Conservation (phyloP, 2,113 vertebrate genomes). For the Pavo muticus region DNA sequence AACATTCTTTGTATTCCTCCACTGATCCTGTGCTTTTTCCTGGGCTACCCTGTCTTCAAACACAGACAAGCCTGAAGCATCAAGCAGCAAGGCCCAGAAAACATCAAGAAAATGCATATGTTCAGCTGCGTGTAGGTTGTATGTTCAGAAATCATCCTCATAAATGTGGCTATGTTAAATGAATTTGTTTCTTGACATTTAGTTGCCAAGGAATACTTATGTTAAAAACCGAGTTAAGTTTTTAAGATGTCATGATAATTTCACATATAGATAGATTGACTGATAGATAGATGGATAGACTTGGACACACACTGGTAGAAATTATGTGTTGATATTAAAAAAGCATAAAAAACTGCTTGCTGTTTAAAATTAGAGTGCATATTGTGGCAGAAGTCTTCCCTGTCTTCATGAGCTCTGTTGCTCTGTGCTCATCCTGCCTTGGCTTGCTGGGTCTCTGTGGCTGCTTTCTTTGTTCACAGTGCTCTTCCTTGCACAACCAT, state of each 20-base stretch:
- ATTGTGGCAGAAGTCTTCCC: neutral
- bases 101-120: neutral
- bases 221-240: neutral
- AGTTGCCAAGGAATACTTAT: neutral
- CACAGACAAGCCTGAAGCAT: neutral
- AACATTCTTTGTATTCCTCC: neutral
- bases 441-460: neutral
- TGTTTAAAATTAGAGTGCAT: neutral
- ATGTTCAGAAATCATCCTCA: neutral
- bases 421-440: neutral
- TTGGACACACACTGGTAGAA: neutral
- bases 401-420: neutral
- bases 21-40: fast-evolving
- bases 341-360: neutral
- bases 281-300: too few relatives aligned
- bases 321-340: neutral
- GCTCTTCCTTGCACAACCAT: neutral
- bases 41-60: neutral
- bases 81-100: neutral
- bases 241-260: neutral
- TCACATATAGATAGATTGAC: neutral
- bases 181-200: neutral
- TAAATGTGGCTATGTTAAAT: neutral
- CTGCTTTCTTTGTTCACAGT: neutral
- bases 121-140: neutral